Conservation (phyloP, 2,888 invertebrate genomes). For the Sycophila texana region DNA sequence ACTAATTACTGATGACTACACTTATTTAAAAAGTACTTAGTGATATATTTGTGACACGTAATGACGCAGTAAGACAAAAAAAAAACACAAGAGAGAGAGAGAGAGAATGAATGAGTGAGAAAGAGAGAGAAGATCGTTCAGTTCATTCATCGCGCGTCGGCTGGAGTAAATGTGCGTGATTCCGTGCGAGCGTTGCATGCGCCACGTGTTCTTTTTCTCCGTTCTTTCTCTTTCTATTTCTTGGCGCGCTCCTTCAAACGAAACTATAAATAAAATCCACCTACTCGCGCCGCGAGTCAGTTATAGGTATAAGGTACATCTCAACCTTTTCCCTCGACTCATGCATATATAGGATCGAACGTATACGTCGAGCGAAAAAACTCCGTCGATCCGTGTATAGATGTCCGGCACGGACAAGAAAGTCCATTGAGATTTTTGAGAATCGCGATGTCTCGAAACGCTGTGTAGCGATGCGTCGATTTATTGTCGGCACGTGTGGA, state of each 20-base stretch:
- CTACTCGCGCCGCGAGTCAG: neutral
- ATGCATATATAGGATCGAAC: neutral
- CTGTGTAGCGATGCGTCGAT: neutral
- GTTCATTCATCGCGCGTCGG: slow-evolving; percentile 27
- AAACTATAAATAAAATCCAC: slow-evolving; percentile 65
- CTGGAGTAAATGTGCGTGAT: slow-evolving; percentile 62
- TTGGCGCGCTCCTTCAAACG: slow-evolving; percentile 56
- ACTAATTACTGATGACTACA: no score
- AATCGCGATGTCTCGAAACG: neutral
- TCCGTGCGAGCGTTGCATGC: slow-evolving; percentile 58
- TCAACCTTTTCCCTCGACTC: slow-evolving; percentile 5
- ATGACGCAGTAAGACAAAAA: neutral
- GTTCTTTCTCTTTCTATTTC: neutral
- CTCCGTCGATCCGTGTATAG: neutral
- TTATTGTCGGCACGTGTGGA: slow-evolving; percentile 7
- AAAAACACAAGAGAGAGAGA: neutral
- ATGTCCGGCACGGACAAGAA: neutral
- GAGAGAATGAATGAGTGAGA: slow-evolving; percentile 3
- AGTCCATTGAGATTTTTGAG: neutral
- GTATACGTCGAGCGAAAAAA: neutral
- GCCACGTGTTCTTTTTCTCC: slow-evolving; percentile 61
- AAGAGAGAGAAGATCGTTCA: neutral
- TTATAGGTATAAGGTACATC: neutral
- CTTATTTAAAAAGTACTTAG: no score
- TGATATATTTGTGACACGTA: neutral